A percentile compares a stretch with the other conserved stretches of the same genome.
Evolutionary conservation across 2,888 invertebrate genomes (phyloP).

Genomic region (Leptogaster cylindrica): DNA sequence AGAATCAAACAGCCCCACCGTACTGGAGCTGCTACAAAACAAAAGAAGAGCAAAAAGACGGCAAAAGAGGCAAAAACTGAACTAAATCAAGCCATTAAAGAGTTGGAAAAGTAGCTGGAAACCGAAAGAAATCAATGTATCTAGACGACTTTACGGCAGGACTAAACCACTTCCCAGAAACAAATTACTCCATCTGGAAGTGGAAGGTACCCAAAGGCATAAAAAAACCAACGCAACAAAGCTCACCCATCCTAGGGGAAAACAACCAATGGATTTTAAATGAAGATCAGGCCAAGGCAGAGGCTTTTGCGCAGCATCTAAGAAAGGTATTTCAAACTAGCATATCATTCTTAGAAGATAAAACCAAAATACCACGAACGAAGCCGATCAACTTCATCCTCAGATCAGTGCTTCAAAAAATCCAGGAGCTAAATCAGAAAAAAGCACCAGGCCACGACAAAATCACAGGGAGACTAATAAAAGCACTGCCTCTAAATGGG

Average conservation of each 20-base stretch:
- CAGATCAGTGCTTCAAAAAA: constrained; percentile 1
- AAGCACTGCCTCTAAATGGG: background rate
- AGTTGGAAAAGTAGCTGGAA: background rate
- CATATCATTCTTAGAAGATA: background rate
- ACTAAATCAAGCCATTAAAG: background rate
- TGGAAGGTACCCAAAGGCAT: background rate
- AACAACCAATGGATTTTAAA: background rate
- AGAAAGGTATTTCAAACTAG: constrained; percentile 2
- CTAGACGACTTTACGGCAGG: no score
- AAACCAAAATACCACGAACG: background rate
- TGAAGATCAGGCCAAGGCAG: background rate
- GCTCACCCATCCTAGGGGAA: background rate
- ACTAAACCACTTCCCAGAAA: background rate
- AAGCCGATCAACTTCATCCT: background rate
- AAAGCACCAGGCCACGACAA: constrained; percentile 9
- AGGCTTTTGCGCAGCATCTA: background rate
- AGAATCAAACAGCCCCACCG: background rate
- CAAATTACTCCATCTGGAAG: background rate
- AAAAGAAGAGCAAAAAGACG: background rate
- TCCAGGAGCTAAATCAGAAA: background rate
- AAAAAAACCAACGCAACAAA: background rate
- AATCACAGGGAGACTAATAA: background rate
- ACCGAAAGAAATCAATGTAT: background rate
- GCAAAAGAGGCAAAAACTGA: background rate
- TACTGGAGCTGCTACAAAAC: background rate